Evolutionary conservation across 2,888 invertebrate species (phyloP).

Genomic region (Morpho helenor): DNA sequence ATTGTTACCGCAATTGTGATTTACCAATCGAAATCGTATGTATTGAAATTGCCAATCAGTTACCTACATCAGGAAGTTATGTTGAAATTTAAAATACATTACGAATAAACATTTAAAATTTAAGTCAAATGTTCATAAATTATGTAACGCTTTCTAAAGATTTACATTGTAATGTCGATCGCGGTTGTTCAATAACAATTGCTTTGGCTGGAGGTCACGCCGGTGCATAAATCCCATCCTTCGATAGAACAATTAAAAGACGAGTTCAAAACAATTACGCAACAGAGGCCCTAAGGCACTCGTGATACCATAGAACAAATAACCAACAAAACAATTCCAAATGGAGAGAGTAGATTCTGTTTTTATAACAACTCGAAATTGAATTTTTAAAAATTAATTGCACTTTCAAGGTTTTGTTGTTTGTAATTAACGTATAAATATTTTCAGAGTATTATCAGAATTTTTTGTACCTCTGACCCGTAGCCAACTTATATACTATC

Average conservation of each 20-base stretch:
- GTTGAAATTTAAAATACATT: background rate
- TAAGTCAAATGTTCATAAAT: background rate
- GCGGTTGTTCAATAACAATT: slow-evolving; percentile 6
- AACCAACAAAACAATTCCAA: background rate
- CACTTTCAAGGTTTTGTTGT: too few relatives aligned
- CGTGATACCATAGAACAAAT: slow-evolving; percentile 53
- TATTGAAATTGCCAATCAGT: slow-evolving; percentile 5
- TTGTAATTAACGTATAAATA: too few relatives aligned
- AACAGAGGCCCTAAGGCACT: slow-evolving; percentile 65
- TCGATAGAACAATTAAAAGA: slow-evolving; percentile 79
- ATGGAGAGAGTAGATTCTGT: background rate
- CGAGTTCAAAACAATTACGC: slow-evolving; percentile 78
- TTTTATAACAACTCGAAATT: background rate
- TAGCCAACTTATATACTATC: too few relatives aligned
- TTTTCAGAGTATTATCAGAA: too few relatives aligned
- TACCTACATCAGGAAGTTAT: background rate
- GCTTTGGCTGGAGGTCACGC: slow-evolving; percentile 67
- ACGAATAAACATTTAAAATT: background rate
- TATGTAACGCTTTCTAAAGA: background rate
- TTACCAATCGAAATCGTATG: slow-evolving; percentile 9
- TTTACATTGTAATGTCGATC: background rate
- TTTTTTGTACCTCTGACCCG: too few relatives aligned
- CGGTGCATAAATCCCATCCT: slow-evolving; percentile 69
- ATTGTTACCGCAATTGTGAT: slow-evolving; percentile 30
- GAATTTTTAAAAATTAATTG: background rate